Percentiles rank a stretch among this genome's conserved stretches.
Conservation (phyloP, 2,888 invertebrate genomes). For the Yponomeuta plumbellus region DNA sequence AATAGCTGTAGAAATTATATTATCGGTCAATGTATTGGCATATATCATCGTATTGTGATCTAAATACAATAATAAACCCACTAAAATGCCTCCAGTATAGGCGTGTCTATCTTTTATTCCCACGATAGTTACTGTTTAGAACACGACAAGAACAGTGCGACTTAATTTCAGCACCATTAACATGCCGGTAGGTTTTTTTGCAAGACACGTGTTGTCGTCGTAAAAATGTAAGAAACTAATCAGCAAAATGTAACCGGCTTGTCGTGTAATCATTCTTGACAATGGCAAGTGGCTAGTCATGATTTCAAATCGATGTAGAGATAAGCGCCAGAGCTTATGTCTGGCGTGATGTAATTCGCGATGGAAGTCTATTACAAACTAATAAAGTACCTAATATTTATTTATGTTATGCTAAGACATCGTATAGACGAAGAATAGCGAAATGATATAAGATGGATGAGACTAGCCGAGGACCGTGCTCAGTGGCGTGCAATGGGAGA, state of each 20-base stretch:
- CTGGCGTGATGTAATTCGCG: not conserved
- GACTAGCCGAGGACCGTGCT: no score
- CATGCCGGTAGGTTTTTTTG: slow-evolving; percentile 14
- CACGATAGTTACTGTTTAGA: not conserved
- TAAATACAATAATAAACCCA: not conserved
- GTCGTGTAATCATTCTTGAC: slow-evolving; percentile 15
- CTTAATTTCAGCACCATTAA: slow-evolving; percentile 8
- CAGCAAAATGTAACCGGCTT: not conserved
- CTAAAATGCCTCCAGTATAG: not conserved
- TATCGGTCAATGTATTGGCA: not conserved
- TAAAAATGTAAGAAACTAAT: slow-evolving; percentile 22
- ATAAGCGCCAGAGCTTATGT: not conserved
- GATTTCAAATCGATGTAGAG: slow-evolving; percentile 6
- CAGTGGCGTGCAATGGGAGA: no score
- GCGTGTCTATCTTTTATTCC: not conserved
- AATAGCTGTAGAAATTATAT: no score
- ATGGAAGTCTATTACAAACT: not conserved
- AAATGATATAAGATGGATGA: no score
- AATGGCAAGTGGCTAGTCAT: slow-evolving; percentile 18
- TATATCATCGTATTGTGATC: not conserved
- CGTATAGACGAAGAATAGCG: no score
- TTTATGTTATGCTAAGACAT: no score
- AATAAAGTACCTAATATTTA: not conserved
- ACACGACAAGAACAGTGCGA: not conserved
- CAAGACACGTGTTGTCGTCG: not conserved